Base-by-base conservation (phyloP, 2,888 invertebrate genomes). In the Leucophenga maculata region DNA sequence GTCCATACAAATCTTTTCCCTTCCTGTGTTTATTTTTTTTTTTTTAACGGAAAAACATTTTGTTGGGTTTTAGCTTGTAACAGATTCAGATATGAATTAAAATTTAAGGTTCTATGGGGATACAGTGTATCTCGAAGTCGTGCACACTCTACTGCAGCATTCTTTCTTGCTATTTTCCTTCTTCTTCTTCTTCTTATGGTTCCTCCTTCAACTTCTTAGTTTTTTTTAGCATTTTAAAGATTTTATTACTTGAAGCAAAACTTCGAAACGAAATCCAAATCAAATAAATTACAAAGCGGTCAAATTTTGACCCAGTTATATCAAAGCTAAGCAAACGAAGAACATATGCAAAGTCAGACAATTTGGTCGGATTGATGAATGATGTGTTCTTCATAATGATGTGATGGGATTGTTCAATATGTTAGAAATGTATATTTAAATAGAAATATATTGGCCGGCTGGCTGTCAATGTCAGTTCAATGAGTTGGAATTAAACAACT, bases 231-330 rank as follows among this genome's bases (percentile, higher is more conserved):
- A 26, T 26, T 4, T 26, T 26, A 4, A 26, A 26, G 26, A 26
- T 26, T 3, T 26, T 26, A 26, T 26, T 26, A 26, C 26, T 26
- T 26, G 3, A 26, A 26, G 65, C 69, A 65, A n/a, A 68, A 62
- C 65, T 69, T 70, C 60, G 6, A 11, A 48, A n/a, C n/a, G n/a
- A n/a, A 54, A 54, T 18, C 11, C 0, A 54, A 54, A 18, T 22
- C 18, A 74, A 74, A 74, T 74, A 74, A 74, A 74, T 74, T 68
- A 60, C 60, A 18, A 39, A 60, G 60, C 60, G 39, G 39, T 16
- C 68, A 73, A 75, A 75, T 76, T 75, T 73, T 75, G 75, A 75
- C 75, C 75, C 57, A 75, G 68, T 73, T 75, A 46, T 67, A 31
- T 3, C 39, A n/a, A n/a, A n/a, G n/a, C n/a, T n/a, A n/a, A n/a